Conservation (phyloP, 2,113 vertebrate species). For the Phaethornis superciliosus region DNA sequence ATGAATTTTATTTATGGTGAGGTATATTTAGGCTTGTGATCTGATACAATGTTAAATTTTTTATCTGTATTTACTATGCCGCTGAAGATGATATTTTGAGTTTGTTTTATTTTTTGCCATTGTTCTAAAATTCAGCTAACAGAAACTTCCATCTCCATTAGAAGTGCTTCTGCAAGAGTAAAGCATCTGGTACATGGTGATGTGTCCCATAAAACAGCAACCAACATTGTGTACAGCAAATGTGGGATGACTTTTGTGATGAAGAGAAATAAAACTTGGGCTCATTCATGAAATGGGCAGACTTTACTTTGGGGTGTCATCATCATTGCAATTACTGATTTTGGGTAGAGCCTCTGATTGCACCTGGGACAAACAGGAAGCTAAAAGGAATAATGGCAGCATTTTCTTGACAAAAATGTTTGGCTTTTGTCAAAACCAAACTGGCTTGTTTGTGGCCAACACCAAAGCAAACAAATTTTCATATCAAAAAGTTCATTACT, state of each 20-base stretch:
- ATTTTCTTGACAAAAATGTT: not conserved
- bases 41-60: conserved; percentile 79
- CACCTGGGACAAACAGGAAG: not conserved
- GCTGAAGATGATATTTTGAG: conserved; percentile 77
- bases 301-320: not conserved
- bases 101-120: conserved; percentile 74
- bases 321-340: not conserved
- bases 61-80: conserved; percentile 79
- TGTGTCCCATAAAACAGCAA: conserved; percentile 63
- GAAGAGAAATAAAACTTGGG: conserved; percentile 61
- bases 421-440: not conserved
- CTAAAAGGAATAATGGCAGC: not conserved
- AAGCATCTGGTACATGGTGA: conserved; percentile 63
- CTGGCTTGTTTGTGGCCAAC: not conserved
- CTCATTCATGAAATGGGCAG: conserved; percentile 54
- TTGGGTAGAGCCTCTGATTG: not conserved
- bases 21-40: conserved; percentile 79
- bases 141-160: conserved; percentile 78
- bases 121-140: conserved; percentile 68
- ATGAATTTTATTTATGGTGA: conserved; percentile 84
- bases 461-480: not conserved
- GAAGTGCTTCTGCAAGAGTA: conserved; percentile 76
- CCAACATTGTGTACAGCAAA: conserved; percentile 59
- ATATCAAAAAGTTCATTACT: not conserved
- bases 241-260: conserved; percentile 69